Percentiles rank a stretch among this genome's conserved stretches.
phyloP scores from a whole-genome alignment of 2,113 vertebrate genomes.

The Bucco capensis region DNA sequence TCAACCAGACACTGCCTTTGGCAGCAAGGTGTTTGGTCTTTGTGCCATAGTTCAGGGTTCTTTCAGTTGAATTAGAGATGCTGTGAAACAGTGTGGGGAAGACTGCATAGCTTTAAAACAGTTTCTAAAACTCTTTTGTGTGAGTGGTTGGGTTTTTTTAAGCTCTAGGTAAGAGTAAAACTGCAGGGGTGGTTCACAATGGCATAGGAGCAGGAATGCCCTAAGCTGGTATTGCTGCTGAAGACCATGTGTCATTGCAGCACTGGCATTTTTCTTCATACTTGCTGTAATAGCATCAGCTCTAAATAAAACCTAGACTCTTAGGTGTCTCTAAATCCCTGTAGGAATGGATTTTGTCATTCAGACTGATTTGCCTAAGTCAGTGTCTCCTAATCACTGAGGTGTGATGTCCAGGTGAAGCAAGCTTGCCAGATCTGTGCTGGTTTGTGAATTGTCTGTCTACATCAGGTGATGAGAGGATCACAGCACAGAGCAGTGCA shows the following conservation, averaged over 20 bases:
- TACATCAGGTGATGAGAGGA: neutral
- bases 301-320: neutral
- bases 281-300: neutral
- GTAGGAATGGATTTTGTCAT: neutral
- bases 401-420: neutral
- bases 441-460: neutral
- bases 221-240: neutral
- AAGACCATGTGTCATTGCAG: fast-evolving
- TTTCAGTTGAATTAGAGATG: neutral
- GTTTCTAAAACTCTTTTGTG: neutral
- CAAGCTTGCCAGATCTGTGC: neutral
- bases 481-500: neutral
- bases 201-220: neutral
- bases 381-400: neutral
- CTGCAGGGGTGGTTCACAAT: neutral
- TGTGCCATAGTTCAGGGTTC: neutral
- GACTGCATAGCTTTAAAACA: neutral
- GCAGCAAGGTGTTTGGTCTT: neutral
- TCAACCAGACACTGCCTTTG: neutral
- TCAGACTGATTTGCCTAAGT: neutral
- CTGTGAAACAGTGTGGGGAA: neutral
- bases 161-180: neutral
- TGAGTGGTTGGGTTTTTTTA: neutral
- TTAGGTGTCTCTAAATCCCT: neutral
- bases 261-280: neutral